Percentiles rank a stretch among this genome's conserved stretches.
Evolutionary conservation across 2,888 invertebrate species (phyloP).

Genomic region (Argyresthia albistria): DNA sequence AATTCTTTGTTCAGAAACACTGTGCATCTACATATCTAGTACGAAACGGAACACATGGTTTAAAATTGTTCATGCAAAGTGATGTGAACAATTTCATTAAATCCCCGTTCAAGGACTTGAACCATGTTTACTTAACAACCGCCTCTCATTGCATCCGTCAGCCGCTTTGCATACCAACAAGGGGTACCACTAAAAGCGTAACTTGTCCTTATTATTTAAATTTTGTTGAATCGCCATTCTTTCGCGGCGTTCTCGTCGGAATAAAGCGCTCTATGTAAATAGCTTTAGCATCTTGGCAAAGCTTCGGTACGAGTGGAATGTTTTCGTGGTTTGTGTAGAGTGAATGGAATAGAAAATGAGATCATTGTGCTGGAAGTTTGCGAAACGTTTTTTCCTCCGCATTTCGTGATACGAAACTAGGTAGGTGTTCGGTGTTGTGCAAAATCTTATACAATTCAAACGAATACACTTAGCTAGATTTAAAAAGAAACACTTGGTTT

Average conservation of each 20-base stretch:
- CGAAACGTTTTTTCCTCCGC: slow-evolving; percentile 4
- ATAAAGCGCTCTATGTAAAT: slow-evolving; percentile 45
- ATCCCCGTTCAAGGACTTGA: no score
- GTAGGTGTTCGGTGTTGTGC: neutral
- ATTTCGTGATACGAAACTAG: neutral
- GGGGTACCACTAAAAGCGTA: neutral
- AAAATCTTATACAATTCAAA: neutral
- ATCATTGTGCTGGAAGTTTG: slow-evolving; percentile 26
- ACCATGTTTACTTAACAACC: no score
- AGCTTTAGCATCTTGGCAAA: slow-evolving; percentile 18
- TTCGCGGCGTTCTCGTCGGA: slow-evolving; percentile 22
- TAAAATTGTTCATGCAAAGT: no score
- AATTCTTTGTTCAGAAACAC: no score
- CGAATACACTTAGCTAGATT: neutral
- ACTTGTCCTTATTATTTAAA: slow-evolving; percentile 34
- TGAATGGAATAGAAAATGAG: slow-evolving; percentile 55
- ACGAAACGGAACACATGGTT: no score
- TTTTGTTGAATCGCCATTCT: slow-evolving; percentile 37
- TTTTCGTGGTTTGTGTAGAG: slow-evolving; percentile 44
- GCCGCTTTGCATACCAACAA: slow-evolving; percentile 1
- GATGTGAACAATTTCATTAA: no score
- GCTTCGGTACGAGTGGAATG: slow-evolving; percentile 27
- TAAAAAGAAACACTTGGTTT: neutral
- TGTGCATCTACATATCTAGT: no score
- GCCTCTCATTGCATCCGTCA: no score